phyloP scores from a whole-genome alignment of 1,140 invertebrate species.

The Spodoptera frugiperda region DNA sequence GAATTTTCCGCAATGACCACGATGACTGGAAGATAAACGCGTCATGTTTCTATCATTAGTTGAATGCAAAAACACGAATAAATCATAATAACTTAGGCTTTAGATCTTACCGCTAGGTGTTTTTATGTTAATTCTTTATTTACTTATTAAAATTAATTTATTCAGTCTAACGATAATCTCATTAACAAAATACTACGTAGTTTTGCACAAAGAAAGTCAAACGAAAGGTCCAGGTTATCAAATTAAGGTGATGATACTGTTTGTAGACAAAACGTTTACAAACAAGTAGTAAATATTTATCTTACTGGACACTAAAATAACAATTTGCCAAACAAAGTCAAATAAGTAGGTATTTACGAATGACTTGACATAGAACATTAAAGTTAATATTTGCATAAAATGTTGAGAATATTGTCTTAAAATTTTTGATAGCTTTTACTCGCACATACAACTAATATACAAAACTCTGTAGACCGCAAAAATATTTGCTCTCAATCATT shows the following conservation, averaged over 20 bases:
- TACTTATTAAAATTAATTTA: no score
- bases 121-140: no score
- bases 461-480: no score
- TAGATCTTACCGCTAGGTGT: neutral
- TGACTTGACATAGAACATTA: neutral
- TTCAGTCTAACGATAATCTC: no score
- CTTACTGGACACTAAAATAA: neutral
- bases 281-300: constrained; percentile 15
- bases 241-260: constrained; percentile 1
- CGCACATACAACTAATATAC: no score
- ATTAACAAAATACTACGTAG: no score
- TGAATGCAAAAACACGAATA: neutral
- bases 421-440: no score
- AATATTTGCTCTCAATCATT: no score
- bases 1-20: constrained; percentile 25
- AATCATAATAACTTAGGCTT: constrained; percentile 22
- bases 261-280: constrained; percentile 31
- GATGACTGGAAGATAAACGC: constrained; percentile 18
- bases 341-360: neutral
- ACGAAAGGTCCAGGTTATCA: constrained; percentile 12
- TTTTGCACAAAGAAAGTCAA: constrained; percentile 9
- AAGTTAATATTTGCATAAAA: neutral
- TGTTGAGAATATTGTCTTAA: no score
- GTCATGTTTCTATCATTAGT: constrained; percentile 29
- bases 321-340: neutral